A percentile compares a stretch with the other conserved stretches of the same genome.
Conservation (phyloP, 2,113 vertebrate species). For the Mastomys natalensis region DNA sequence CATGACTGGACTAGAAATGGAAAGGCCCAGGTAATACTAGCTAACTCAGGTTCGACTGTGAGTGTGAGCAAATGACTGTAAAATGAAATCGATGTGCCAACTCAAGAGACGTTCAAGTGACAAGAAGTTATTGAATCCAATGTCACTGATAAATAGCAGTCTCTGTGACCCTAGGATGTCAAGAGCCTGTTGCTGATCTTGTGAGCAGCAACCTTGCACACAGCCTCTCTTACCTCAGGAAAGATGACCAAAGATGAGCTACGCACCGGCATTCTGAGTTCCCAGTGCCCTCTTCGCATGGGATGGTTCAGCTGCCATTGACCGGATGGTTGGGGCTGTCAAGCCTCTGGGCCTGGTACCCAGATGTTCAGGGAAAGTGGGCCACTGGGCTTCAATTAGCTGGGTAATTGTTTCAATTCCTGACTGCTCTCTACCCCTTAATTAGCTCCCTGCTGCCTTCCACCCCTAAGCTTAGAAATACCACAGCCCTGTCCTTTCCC, state of each 20-base stretch:
- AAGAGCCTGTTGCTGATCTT: rapidly evolving
- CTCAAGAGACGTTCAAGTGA: not conserved
- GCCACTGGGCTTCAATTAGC: slow-evolving; percentile 74
- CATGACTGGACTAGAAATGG: rapidly evolving
- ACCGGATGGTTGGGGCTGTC: not conserved
- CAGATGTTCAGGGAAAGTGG: slow-evolving; percentile 74
- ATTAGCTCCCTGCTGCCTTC: slow-evolving; percentile 66
- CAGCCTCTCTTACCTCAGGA: not conserved
- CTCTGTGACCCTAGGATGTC: not conserved
- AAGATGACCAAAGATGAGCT: not conserved
- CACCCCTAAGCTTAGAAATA: slow-evolving; percentile 57
- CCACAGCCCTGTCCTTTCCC: slow-evolving; percentile 52
- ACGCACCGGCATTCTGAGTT: not conserved
- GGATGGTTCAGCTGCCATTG: not conserved
- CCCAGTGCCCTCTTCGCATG: not conserved
- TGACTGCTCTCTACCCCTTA: slow-evolving; percentile 49
- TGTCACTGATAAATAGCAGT: not conserved
- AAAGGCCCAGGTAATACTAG: not conserved
- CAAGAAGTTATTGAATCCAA: not conserved
- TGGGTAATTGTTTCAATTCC: slow-evolving; percentile 73
- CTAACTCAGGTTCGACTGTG: not conserved
- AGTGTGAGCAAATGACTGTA: not conserved
- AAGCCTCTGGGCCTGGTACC: slow-evolving; percentile 63
- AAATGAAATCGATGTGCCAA: not conserved
- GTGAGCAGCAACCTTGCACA: not conserved